Evolutionary conservation across 2,888 invertebrate genomes (phyloP).

Genomic region (Drosophila paramelanica): DNA sequence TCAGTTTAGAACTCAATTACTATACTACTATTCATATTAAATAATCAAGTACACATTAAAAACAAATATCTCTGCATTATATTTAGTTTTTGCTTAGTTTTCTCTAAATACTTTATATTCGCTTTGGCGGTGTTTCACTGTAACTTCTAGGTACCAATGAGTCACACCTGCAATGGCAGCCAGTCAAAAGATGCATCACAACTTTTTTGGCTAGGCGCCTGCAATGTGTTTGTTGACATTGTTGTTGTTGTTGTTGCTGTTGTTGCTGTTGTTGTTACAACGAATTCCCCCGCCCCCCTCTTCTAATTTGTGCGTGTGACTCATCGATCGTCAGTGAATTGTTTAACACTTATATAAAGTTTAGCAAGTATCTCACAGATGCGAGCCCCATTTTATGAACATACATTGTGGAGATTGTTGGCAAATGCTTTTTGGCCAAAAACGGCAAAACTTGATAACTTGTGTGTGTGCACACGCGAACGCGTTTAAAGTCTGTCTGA

Average conservation of each 20-base stretch:
- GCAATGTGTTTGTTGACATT: slow-evolving; percentile 76
- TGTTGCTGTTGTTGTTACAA: slow-evolving; percentile 7
- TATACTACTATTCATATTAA: no score
- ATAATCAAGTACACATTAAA: no score
- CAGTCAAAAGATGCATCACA: slow-evolving; percentile 74
- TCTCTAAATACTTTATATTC: neutral
- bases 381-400: slow-evolving; percentile 34
- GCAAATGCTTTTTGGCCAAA: slow-evolving; percentile 20
- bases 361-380: slow-evolving; percentile 42
- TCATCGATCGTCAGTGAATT: slow-evolving; percentile 46
- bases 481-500: slow-evolving; percentile 34
- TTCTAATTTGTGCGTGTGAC: slow-evolving; percentile 39
- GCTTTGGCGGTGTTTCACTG: slow-evolving; percentile 35
- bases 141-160: slow-evolving; percentile 44
- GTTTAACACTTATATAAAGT: slow-evolving; percentile 56
- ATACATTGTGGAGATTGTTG: slow-evolving; percentile 49
- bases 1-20: neutral
- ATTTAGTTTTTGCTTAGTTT: no score
- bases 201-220: slow-evolving; percentile 74
- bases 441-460: slow-evolving; percentile 27
- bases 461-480: slow-evolving; percentile 50
- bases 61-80: no score
- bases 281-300: neutral
- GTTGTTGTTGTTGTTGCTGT: slow-evolving; percentile 53
- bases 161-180: slow-evolving; percentile 60